Base-by-base conservation (phyloP, 2,888 invertebrate genomes). In the Tolmerus cingulatus region DNA sequence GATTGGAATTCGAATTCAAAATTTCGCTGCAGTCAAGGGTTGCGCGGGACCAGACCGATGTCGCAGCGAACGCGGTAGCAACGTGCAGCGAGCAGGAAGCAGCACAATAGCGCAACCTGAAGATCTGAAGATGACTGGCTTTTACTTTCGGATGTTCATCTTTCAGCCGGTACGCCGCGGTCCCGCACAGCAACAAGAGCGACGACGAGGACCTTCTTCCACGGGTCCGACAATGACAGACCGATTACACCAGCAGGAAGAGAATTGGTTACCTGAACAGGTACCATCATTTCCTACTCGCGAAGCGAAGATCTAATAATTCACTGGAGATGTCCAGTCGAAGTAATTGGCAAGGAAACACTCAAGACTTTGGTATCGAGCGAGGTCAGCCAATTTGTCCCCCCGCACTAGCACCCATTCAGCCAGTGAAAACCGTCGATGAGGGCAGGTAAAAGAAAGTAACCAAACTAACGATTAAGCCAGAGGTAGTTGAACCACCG, bases 111-210 rank as follows among this genome's bases (percentile, higher is more conserved):
- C 57, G 40, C 43, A 66, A 57, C 30, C 40, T 82, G 82, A 82
- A 82, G 82, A 82, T 55, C 40, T 82, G 82, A 82, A 82, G 82
- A 82, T 55, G 82, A 82, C 34, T 57, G 14, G 57, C 82, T 82
- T 51, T 82, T 82, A 82, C 82, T 82, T 82, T 82, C 82, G 82
- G 82, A 82, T 82, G 82, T 30, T 37, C 82, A 82, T 82, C 82
- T 82, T 66, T 37, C 66, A 51, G 19, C n/a, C 57, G 19, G 23
- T 81, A 34, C 9, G 23, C 12, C 51, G 27, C 43, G 27, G 30
- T 16, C 23, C 55, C 55, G 5, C 34, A 40, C 27, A 9, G 82
- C 23, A 23, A n/a, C 34, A 57, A 34, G 34, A 19, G 1, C 34
- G 34, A 19, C 27, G 55, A 66, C 66, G 51, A 55, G 81, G 23